Percentiles rank a stretch among this genome's conserved stretches.
Conservation (phyloP, 2,797 vertebrate genomes). For the Coluber constrictor region DNA sequence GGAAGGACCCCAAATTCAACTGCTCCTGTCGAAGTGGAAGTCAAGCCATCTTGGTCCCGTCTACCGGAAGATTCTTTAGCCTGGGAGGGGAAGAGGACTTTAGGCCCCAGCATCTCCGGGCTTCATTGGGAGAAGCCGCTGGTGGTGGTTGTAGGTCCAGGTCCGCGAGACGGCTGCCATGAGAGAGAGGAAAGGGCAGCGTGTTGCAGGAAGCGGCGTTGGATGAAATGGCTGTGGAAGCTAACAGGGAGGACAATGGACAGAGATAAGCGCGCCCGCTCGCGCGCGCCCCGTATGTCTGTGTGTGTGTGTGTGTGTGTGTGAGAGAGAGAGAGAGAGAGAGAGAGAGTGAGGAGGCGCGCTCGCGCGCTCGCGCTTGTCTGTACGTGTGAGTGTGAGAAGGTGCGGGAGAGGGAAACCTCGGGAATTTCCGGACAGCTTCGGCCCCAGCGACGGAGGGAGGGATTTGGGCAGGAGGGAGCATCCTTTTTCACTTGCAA, state of each 20-base stretch:
- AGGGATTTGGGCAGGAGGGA: not conserved
- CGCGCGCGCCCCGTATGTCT: not conserved
- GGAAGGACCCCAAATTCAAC: not conserved
- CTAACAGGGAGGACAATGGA: slow-evolving; percentile 31
- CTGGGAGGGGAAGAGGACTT: not conserved
- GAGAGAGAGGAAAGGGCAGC: not conserved
- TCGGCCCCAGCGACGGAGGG: slow-evolving; percentile 2
- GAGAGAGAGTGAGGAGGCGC: not conserved
- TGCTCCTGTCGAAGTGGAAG: not conserved
- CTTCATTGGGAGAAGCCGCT: not conserved
- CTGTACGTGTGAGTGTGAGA: not conserved
- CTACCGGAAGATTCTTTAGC: not conserved
- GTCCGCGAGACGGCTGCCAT: not conserved
- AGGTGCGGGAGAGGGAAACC: not conserved
- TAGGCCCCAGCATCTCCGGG: not conserved
- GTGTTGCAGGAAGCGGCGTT: not conserved
- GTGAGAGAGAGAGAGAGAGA: not conserved
- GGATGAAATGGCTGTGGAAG: slow-evolving; percentile 7
- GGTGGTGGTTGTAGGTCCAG: not conserved
- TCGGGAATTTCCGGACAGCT: slow-evolving; percentile 30
- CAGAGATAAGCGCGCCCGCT: not conserved
- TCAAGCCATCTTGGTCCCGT: slow-evolving; percentile 14
- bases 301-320: no score
- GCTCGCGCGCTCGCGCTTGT: not conserved
- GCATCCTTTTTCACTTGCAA: not conserved